phyloP scores from a whole-genome alignment of 2,113 vertebrate genomes.

The Dermatemys mawii region DNA sequence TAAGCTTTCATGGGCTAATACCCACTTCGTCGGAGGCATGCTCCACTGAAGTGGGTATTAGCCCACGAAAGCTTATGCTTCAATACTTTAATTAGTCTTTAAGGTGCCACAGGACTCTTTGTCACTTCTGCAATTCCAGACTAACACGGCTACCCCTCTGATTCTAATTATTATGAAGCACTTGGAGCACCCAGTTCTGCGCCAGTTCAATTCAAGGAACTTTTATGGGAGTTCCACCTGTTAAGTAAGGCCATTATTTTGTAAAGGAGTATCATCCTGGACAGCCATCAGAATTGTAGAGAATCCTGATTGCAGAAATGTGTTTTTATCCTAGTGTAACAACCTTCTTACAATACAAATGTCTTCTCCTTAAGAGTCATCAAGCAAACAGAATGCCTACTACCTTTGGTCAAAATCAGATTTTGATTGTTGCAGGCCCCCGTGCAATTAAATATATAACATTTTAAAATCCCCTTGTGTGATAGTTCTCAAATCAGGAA shows the following conservation, averaged over 20 bases:
- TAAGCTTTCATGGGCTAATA: no score
- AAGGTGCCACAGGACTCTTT: no score
- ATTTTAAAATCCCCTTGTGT: conserved; percentile 12
- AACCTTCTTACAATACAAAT: background rate
- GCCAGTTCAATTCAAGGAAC: background rate
- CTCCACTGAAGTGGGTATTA: no score
- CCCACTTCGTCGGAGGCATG: no score
- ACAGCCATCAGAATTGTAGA: background rate
- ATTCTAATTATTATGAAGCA: background rate
- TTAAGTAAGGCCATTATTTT: background rate
- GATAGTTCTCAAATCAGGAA: conserved; percentile 3
- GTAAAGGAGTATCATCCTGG: background rate
- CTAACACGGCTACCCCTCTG: no score
- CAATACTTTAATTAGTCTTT: no score
- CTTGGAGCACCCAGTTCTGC: background rate
- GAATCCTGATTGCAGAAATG: background rate
- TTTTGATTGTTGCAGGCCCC: conserved; percentile 3
- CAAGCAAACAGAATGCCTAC: background rate
- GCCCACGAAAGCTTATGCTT: no score
- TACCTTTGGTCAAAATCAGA: background rate
- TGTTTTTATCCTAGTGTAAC: background rate
- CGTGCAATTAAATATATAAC: conserved; percentile 5
- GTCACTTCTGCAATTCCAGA: no score
- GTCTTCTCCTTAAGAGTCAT: background rate
- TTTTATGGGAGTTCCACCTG: background rate